Percentiles rank a stretch among this genome's conserved stretches.
Evolutionary conservation across 2,888 invertebrate genomes (phyloP).

Genomic region (Acanthoscelides obtectus): DNA sequence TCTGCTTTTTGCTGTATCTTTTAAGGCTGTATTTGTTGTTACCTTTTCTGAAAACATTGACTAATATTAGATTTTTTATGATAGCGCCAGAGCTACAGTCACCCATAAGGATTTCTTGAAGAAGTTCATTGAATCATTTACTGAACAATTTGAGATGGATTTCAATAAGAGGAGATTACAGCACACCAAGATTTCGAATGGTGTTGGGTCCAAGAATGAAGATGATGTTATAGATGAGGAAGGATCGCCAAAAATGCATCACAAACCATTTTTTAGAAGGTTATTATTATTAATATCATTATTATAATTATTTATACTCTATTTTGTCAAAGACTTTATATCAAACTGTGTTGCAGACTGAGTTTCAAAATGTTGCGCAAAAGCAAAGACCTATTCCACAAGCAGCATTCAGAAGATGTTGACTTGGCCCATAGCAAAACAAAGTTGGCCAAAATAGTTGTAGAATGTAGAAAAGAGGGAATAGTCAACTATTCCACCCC

Average conservation of each 20-base stretch:
- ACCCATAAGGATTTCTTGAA: constrained; percentile 75
- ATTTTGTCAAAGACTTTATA: not conserved
- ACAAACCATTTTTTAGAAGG: constrained; percentile 80
- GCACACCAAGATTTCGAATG: constrained; percentile 47
- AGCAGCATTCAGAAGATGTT: constrained; percentile 85
- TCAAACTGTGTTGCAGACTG: constrained; percentile 45
- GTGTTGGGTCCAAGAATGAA: constrained; percentile 38
- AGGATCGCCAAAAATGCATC: constrained; percentile 73
- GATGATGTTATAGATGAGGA: constrained; percentile 71
- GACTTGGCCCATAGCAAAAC: constrained; percentile 65
- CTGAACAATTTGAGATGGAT: constrained; percentile 80
- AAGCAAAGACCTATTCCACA: constrained; percentile 81
- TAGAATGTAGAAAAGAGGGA: constrained; percentile 91
- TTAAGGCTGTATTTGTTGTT: too few species aligned
- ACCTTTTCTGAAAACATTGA: too few species aligned
- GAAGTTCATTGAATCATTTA: constrained; percentile 80
- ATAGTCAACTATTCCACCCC: constrained; percentile 89
- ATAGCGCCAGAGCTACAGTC: constrained; percentile 56
- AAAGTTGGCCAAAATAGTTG: constrained; percentile 85
- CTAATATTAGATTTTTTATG: not conserved
- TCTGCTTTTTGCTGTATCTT: too few species aligned
- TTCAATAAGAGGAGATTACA: constrained; percentile 55
- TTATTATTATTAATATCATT: constrained; percentile 16
- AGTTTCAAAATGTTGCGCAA: constrained; percentile 85
- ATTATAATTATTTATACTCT: not conserved